These are phyloP conservation scores for Ischnus inquisitorius DNA, from an alignment of 2,888 invertebrate genomes.

Conservation along the genomic window DNA sequence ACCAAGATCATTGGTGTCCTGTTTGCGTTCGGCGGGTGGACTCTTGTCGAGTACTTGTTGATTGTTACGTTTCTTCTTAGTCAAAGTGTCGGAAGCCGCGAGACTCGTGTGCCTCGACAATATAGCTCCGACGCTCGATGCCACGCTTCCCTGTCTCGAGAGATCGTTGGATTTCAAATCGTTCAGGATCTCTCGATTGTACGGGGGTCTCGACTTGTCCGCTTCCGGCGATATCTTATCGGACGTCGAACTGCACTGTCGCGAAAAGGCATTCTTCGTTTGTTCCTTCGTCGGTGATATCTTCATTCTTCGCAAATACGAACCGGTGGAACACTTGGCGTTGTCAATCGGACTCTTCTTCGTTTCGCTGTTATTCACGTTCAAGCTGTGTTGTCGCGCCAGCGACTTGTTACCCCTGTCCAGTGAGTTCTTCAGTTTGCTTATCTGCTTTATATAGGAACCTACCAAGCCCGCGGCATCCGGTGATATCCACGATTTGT, in stretches of 20 bases:
- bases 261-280: constrained; percentile 79
- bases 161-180: constrained; percentile 65
- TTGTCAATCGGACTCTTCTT: constrained; percentile 72
- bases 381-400: constrained; percentile 71
- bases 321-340: constrained; percentile 75
- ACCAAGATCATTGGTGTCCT: constrained; percentile 38
- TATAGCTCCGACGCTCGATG: constrained; percentile 76
- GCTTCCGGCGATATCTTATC: constrained; percentile 61
- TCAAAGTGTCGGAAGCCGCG: constrained; percentile 71
- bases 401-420: constrained; percentile 77
- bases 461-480: constrained; percentile 78
- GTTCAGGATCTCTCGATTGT: constrained; percentile 45
- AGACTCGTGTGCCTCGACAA: constrained; percentile 76
- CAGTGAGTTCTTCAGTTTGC: constrained; percentile 77
- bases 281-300: constrained; percentile 84
- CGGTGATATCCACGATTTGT: constrained; percentile 76
- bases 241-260: constrained; percentile 65
- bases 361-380: constrained; percentile 70
- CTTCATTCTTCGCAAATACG: constrained; percentile 82
- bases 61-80: constrained; percentile 63
- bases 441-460: constrained; percentile 81
- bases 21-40: constrained; percentile 62
- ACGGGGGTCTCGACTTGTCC: constrained; percentile 43
- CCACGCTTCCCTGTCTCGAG: constrained; percentile 72
- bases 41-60: constrained; percentile 49